A percentile compares a stretch with the other conserved stretches of the same genome.
Conservation (phyloP, 2,888 invertebrate species). For the Omphaloscelis lunosa region DNA sequence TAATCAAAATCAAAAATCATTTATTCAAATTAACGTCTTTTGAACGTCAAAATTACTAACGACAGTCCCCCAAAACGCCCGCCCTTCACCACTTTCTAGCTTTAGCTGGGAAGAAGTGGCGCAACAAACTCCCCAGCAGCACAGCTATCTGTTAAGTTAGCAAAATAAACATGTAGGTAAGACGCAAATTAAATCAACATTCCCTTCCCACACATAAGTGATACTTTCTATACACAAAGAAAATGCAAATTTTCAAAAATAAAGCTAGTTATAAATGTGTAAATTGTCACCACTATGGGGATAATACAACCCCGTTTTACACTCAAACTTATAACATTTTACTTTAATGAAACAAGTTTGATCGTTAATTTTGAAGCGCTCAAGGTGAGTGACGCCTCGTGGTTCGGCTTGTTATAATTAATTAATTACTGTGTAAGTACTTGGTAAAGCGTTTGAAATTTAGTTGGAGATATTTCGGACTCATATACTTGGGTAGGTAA, state of each 20-base stretch:
- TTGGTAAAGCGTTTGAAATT: slow-evolving; percentile 22
- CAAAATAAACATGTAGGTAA: neutral
- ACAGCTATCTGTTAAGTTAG: neutral
- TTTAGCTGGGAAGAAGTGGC: neutral
- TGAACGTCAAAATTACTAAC: too few relatives aligned
- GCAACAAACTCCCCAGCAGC: neutral
- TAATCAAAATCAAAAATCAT: neutral
- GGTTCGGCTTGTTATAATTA: slow-evolving; percentile 41
- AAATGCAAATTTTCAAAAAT: slow-evolving; percentile 4
- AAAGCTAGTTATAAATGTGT: slow-evolving; percentile 17
- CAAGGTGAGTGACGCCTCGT: slow-evolving; percentile 35
- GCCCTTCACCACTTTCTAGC: neutral
- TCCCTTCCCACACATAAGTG: too few relatives aligned
- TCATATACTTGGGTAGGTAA: neutral
- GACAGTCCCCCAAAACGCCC: too few relatives aligned
- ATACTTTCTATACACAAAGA: slow-evolving; percentile 2
- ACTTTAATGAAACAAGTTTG: slow-evolving; percentile 62
- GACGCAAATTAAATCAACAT: neutral
- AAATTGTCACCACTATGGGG: slow-evolving; percentile 12
- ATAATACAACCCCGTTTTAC: slow-evolving; percentile 35
- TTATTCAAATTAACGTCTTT: too few relatives aligned
- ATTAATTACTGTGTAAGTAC: slow-evolving; percentile 36
- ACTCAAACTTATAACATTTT: slow-evolving; percentile 49
- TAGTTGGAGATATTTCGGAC: slow-evolving; percentile 5
- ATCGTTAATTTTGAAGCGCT: slow-evolving; percentile 50